Conservation (phyloP, 2,797 vertebrate species). For the Anableps anableps region DNA sequence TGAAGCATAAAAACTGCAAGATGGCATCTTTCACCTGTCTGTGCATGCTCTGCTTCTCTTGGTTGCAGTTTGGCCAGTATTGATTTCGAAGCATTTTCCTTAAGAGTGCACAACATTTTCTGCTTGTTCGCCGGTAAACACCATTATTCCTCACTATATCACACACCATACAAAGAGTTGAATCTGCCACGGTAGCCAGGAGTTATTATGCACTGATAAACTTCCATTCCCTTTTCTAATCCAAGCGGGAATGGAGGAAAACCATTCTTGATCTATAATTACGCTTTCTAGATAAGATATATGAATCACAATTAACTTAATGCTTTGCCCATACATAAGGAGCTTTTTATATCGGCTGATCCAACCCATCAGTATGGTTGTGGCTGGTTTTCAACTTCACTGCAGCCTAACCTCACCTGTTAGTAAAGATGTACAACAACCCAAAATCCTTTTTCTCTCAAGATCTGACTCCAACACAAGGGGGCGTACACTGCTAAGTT, state of each 20-base stretch:
- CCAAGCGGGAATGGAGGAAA: conserved; percentile 64
- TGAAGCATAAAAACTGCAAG: conserved; percentile 58
- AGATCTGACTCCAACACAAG: conserved; percentile 75
- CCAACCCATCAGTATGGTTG: conserved; percentile 71
- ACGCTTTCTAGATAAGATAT: conserved; percentile 80
- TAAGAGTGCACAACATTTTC: conserved; percentile 33
- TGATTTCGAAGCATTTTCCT: conserved; percentile 59
- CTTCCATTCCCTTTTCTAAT: conserved; percentile 64
- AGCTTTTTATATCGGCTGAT: conserved; percentile 79
- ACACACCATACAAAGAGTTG: conserved; percentile 19
- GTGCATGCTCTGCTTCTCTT: conserved; percentile 29
- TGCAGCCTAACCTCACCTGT: conserved; percentile 44
- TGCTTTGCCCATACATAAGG: conserved; percentile 61
- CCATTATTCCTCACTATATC: conserved; percentile 28
- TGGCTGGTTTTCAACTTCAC: conserved; percentile 62
- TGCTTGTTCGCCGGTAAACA: conserved; percentile 45
- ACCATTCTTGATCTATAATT: conserved; percentile 78
- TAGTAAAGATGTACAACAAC: conserved; percentile 30
- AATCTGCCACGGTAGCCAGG: conserved; percentile 50
- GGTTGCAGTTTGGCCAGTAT: conserved; percentile 35
- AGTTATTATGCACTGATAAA: conserved; percentile 71
- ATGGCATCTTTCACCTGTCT: conserved; percentile 48
- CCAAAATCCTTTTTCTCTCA: conserved; percentile 8
- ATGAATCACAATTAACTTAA: conserved; percentile 77
- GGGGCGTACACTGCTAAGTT: conserved; percentile 81